phyloP scores from a whole-genome alignment of 2,888 invertebrate genomes.

The Muschampia plurimacula region DNA sequence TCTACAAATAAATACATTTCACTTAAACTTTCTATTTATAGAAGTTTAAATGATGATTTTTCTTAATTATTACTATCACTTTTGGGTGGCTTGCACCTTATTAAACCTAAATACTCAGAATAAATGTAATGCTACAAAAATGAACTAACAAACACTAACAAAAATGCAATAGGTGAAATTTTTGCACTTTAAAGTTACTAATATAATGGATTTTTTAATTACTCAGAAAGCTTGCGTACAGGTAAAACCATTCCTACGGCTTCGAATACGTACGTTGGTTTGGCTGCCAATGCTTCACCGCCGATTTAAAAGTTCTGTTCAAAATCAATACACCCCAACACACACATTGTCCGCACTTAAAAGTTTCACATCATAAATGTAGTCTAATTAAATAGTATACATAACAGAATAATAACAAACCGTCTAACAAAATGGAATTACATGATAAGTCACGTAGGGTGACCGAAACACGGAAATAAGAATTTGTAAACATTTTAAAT shows the following conservation, averaged over 20 bases:
- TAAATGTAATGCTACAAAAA: no score
- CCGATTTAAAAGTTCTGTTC: constrained; percentile 1
- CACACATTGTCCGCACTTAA: constrained; percentile 25
- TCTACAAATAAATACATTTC: no score
- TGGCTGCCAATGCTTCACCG: constrained; percentile 14
- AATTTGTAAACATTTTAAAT: constrained; percentile 33
- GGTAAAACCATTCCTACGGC: background rate
- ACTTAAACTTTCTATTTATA: no score
- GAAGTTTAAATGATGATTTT: no score
- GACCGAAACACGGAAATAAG: constrained; percentile 26
- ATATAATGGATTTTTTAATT: background rate
- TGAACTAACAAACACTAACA: no score
- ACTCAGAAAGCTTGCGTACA: background rate
- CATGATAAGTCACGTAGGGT: constrained; percentile 36
- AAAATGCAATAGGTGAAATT: background rate
- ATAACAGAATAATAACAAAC: constrained; percentile 32
- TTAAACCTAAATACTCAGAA: no score
- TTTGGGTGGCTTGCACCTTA: no score
- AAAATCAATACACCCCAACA: constrained; percentile 25
- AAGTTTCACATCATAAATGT: constrained; percentile 39
- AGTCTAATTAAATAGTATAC: constrained; percentile 28
- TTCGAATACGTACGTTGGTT: constrained; percentile 32
- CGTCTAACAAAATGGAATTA: constrained; percentile 14
- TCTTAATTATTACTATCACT: no score
- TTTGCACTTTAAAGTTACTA: background rate